phyloP scores from a whole-genome alignment of 2,113 vertebrate genomes.

The Albula goreensis region DNA sequence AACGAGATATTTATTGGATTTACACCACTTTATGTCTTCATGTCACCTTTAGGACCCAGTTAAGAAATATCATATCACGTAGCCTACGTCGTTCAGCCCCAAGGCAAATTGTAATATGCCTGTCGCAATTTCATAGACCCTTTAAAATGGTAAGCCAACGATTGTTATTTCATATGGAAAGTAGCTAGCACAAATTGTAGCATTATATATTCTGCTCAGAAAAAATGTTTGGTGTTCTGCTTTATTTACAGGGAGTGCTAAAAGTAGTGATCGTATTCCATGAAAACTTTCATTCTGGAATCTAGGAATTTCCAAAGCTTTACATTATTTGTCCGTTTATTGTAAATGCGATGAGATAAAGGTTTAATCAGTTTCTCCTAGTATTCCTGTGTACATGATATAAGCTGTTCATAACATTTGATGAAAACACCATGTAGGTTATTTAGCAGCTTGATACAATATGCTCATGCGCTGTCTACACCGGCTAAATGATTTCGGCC shows the following conservation, averaged over 20 bases:
- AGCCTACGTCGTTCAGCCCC: conserved; percentile 7
- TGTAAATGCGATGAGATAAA: too few species aligned
- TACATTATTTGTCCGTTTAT: too few species aligned
- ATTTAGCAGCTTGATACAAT: too few species aligned
- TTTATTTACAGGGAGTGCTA: neutral
- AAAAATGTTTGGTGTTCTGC: neutral
- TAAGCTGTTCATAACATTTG: too few species aligned
- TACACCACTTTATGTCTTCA: conserved; percentile 21
- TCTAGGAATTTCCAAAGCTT: too few species aligned
- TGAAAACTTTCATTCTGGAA: neutral
- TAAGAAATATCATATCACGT: conserved; percentile 39
- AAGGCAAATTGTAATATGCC: conserved; percentile 23
- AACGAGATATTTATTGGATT: conserved; percentile 22
- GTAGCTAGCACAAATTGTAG: conserved; percentile 30
- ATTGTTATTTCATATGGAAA: neutral
- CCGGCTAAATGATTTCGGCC: neutral
- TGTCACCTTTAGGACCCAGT: conserved; percentile 2
- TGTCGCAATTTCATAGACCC: conserved; percentile 13
- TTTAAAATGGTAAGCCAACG: neutral
- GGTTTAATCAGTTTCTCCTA: too few species aligned
- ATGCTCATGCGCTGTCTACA: too few species aligned
- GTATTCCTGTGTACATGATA: too few species aligned
- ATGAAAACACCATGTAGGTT: too few species aligned
- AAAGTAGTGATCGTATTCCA: neutral
- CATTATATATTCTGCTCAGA: neutral